Base-by-base conservation (phyloP, 2,113 vertebrate species). In the Pongo abelii region DNA sequence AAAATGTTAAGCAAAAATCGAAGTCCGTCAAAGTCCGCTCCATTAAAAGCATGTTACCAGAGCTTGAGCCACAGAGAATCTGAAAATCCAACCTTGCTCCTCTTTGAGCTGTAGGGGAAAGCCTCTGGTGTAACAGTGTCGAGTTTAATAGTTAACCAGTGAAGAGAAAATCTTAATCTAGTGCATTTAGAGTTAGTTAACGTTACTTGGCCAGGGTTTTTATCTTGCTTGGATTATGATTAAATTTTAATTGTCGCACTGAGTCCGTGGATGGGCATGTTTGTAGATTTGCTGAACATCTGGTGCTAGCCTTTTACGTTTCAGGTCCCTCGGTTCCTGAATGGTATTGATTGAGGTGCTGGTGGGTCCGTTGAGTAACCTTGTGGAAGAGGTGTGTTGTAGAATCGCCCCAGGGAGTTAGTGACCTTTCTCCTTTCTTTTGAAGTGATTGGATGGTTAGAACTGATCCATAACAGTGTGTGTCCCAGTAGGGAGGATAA, bases 101-200 rank as follows among this genome's bases (percentile, higher is more conserved):
- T 74, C 80, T 48, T 77, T 30, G 27, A 79, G 94, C 91, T 40
- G 75, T 59, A 27, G 87, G 59, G 89, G 20, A 67, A 59, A n/a
- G 48, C 67, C 46, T 52, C 52, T 5, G 20, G 57, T 50, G 30
- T 52, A 80, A 87, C 20, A 20, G n/a, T 84, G 48, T 85, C 72
- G 38, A 18, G 96, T 90, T 97, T 97, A 97, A 97, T 97, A 1
- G 96, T 97, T 98, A 96, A 97, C 96, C 38, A 89, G n/a, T 4
- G 64, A 74, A 86, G 74, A 78, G 64, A 89, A 87, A 46, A 35
- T 17, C 17, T 52, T 84, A 61, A 23, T 48, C 25, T 57, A 17
- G 22, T 55, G 57, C 64, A 1, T 64, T 67, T 27, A 50, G 38
- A 40, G 30, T 79, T 30, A 77, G 32, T 48, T 74, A 55, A 57